Evolutionary conservation across 2,888 invertebrate genomes (phyloP), one percentile per base, ranked within the genome.

Genomic region (Erynnis tages): DNA sequence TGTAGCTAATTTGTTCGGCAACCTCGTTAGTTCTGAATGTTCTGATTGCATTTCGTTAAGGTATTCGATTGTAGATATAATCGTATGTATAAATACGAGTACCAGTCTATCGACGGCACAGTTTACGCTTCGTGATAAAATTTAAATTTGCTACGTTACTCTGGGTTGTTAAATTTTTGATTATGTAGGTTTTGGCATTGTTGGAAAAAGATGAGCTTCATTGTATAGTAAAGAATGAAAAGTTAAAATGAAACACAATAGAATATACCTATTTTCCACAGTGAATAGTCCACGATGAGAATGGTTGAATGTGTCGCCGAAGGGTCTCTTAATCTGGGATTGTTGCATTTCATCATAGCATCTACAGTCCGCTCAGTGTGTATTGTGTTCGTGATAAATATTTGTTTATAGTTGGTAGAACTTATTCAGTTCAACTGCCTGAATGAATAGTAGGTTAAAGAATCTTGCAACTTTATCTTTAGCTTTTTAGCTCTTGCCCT

Each of bases 1-100:
- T 50, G 49, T 41, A 34, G 43, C 43, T 50, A 50, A 50, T 50
- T 50, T 43, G 50, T 43, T 43, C 34, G 50, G 35, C 43, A 34
- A 27, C 19, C 50, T 50, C 32, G 50, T 50, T 50, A 50, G 27
- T 35, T 50, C 41, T n/a, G n/a, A n/a, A n/a, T n/a, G n/a, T n/a
- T n/a, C n/a, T n/a, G 41, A 43, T 43, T 50, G 43, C 41, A 43
- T 14, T 34, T 23, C 25, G 34, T 27, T 29, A 8, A 34, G 41
- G 43, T 35, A 34, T 43, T 49, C 30, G 16, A 48, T 10, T 40
- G 14, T 23, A 16, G n/a, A 30, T n/a, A n/a, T n/a, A n/a, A n/a
- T n/a, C n/a, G n/a, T n/a, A 19, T 37, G 19, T 35, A 11, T 7
- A n/a, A 8, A n/a, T n/a, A 6, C 4, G 17, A 6, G 10, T 19